These are phyloP conservation scores for Odontocolon sp. DNA, from an alignment of 2,888 invertebrate genomes.

Conservation along the genomic window DNA sequence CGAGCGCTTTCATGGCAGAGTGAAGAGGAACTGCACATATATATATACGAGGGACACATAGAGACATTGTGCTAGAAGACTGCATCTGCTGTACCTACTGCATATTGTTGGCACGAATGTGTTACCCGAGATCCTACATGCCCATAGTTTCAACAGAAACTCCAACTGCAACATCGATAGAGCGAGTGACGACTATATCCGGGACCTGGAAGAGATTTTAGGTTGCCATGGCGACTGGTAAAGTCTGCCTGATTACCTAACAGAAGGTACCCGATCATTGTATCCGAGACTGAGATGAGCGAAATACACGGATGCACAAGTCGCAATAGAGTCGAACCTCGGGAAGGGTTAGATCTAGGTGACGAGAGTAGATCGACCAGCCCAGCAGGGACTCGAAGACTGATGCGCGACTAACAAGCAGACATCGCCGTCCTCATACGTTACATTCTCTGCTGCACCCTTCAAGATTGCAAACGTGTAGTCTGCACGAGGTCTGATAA, in stretches of 20 bases:
- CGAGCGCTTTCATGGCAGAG: conserved; percentile 7
- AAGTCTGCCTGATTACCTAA: not conserved
- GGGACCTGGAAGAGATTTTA: conserved; percentile 52
- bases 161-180: not conserved
- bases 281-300: not conserved
- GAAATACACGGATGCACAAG: not conserved
- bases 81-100: conserved; percentile 49
- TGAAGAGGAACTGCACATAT: conserved; percentile 44
- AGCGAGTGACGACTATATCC: conserved; percentile 8
- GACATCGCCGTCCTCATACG: conserved; percentile 14
- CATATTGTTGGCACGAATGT: conserved; percentile 55
- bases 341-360: not conserved
- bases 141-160: not conserved
- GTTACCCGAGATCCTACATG: not conserved
- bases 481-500: conserved; percentile 42
- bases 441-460: conserved; percentile 36
- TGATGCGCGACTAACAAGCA: conserved; percentile 9
- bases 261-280: not conserved
- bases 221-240: conserved; percentile 53
- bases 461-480: conserved; percentile 46
- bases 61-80: conserved; percentile 47
- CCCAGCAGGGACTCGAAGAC: conserved; percentile 4
- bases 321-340: not conserved
- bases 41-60: conserved; percentile 52
- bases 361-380: not conserved